Evolutionary conservation across 2,113 vertebrate species (phyloP).

Genomic region (Ardeotis arabs): DNA sequence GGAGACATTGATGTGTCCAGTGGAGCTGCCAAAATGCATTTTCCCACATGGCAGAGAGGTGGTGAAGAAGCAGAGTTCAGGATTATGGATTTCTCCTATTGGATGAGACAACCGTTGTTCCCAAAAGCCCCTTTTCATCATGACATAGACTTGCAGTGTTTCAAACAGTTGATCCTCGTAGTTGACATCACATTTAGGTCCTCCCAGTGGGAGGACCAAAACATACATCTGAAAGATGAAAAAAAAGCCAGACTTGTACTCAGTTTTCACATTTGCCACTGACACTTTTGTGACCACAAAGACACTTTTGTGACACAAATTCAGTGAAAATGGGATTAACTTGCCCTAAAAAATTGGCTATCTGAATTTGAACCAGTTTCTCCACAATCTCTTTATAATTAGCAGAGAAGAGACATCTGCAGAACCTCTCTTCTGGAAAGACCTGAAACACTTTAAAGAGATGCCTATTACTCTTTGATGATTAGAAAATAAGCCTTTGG

Average conservation of each 20-base stretch:
- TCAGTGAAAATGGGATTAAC: background rate
- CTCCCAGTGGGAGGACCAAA: background rate
- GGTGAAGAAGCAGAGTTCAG: too few species aligned
- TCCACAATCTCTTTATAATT: background rate
- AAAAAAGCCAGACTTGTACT: background rate
- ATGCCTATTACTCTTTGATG: background rate
- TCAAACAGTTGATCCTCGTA: too few species aligned
- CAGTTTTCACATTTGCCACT: background rate
- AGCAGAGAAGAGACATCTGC: background rate
- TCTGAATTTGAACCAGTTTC: background rate
- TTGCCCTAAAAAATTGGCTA: background rate
- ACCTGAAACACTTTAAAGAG: background rate
- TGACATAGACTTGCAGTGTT: too few species aligned
- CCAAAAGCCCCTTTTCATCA: too few species aligned
- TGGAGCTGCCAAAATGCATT: too few species aligned
- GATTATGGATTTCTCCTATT: too few species aligned
- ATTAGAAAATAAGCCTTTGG: background rate
- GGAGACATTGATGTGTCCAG: too few species aligned
- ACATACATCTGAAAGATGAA: background rate
- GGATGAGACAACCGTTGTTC: too few species aligned
- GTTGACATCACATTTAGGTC: too few species aligned
- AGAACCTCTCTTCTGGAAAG: background rate
- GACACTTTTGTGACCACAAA: background rate
- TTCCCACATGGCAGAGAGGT: too few species aligned
- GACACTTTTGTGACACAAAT: background rate